Evolutionary conservation across 2,797 vertebrate genomes (phyloP), one percentile per base, ranked within the genome.

Genomic region (Capromys pilorides): DNA sequence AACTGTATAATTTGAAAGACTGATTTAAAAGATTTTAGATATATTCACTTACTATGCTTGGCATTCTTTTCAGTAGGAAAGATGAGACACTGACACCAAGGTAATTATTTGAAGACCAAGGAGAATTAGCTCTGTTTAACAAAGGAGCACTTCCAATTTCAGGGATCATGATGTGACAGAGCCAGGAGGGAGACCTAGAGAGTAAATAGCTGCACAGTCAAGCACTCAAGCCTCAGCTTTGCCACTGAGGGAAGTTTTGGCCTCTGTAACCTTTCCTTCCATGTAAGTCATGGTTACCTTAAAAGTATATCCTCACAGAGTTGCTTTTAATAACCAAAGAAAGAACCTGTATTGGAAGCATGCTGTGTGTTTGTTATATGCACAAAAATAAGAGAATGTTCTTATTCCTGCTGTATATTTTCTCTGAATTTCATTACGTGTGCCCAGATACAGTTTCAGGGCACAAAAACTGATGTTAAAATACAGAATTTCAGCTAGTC

Each of bases 31-130:
- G 67, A 41, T 80, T 91, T 90, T 86, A 11, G 1, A 75, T 75
- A 5, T 77, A 71, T 90, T 78, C 36, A 61, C 92, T 95, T 59
- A 66, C 39, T 71, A n/a, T 36, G 14, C 81, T 59, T 21, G 21
- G 6, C 78, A 88, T 85, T 96, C 88, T 88, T 61, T 96, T 81
- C 61, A 78, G 89, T 88, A 64, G 67, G 61, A 69, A 88, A 86
- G n/a, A 66, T 33, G 5, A 86, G 19, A 75, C 39, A 28, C 22
- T 54, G 59, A 33, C 10, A 54, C 69, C 85, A 78, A 94, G 59
- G 31, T 64, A 87, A 77, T 71, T 64, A 7, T 85, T 59, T 88
- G 77, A 81, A 90, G 7, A 82, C 4, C 51, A 66, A 80, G 28
- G 39, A 71, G 69, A 88, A 21, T 92, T 66, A 61, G 13, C 33